Conservation (phyloP, 1,140 invertebrate genomes). For the Teleopsis dalmanni region DNA sequence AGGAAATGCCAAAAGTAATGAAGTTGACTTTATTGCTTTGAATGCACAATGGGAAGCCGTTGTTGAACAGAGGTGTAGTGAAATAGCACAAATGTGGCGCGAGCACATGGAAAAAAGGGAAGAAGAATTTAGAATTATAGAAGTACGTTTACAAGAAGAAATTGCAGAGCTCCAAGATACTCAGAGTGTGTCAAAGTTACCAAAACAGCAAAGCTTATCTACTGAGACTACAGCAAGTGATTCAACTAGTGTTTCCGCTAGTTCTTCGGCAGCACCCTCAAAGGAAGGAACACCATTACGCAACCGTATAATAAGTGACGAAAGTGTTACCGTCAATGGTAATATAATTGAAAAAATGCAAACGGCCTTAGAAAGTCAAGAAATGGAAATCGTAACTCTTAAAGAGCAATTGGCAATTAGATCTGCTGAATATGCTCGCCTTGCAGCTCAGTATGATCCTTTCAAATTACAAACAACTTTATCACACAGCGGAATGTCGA, state of each 20-base stretch:
- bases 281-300: constrained; percentile 13
- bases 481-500: constrained; percentile 15
- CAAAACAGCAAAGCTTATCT: not conserved
- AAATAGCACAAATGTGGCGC: constrained; percentile 59
- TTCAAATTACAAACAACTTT: constrained; percentile 30
- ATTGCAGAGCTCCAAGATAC: constrained; percentile 30
- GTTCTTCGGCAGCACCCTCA: not conserved
- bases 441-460: constrained; percentile 43
- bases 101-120: constrained; percentile 54
- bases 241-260: constrained; percentile 2
- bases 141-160: constrained; percentile 47
- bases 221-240: constrained; percentile 6
- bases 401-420: constrained; percentile 56
- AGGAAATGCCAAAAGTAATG: constrained; percentile 21
- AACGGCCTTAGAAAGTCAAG: constrained; percentile 55
- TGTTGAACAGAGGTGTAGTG: constrained; percentile 55
- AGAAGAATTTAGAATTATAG: constrained; percentile 49
- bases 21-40: constrained; percentile 19
- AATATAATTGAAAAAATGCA: constrained; percentile 44
- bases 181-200: not conserved
- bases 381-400: constrained; percentile 58
- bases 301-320: constrained; percentile 16
- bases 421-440: constrained; percentile 38
- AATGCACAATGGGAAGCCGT: constrained; percentile 46
- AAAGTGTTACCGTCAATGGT: constrained; percentile 18